Percentiles rank a stretch among this genome's conserved stretches.
Conservation (phyloP, 92 coral and sea anemone species). For the Scolanthus callimorphus region DNA sequence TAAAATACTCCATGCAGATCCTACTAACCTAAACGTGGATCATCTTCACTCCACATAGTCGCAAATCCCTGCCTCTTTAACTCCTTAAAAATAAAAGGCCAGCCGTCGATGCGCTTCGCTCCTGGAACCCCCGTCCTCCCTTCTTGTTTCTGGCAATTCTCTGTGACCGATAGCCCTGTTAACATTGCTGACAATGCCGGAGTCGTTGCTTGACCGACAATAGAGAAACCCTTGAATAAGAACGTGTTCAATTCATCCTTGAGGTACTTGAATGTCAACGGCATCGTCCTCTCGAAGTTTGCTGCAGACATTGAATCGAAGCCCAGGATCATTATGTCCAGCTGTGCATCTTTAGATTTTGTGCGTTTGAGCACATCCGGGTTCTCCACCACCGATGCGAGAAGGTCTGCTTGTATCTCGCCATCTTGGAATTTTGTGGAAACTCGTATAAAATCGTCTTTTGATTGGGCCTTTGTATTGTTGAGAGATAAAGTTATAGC, state of each 20-base stretch:
- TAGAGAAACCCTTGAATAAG: constrained; percentile 46
- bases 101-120: constrained; percentile 40
- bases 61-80: constrained; percentile 45
- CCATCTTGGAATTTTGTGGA: constrained; percentile 20
- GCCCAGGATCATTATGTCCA: constrained; percentile 45
- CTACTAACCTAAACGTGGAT: constrained; percentile 7
- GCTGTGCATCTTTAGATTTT: constrained; percentile 15
- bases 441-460: constrained; percentile 45
- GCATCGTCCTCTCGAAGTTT: constrained; percentile 57
- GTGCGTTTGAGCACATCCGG: constrained; percentile 36
- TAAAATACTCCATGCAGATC: too few species aligned
- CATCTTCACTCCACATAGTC: constrained; percentile 19
- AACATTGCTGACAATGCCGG: constrained; percentile 57
- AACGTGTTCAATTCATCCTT: constrained; percentile 32
- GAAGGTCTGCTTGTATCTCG: constrained; percentile 21
- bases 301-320: constrained; percentile 62
- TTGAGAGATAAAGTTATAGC: neutral
- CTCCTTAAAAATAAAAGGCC: constrained; percentile 68
- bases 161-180: constrained; percentile 40
- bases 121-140: constrained; percentile 46
- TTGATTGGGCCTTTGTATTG: constrained; percentile 1
- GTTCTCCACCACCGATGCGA: constrained; percentile 45
- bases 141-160: constrained; percentile 29
- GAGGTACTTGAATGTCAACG: constrained; percentile 34
- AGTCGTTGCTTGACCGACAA: constrained; percentile 65